Base-by-base conservation (phyloP, 2,797 vertebrate genomes). In the Galagoides demidoff region DNA sequence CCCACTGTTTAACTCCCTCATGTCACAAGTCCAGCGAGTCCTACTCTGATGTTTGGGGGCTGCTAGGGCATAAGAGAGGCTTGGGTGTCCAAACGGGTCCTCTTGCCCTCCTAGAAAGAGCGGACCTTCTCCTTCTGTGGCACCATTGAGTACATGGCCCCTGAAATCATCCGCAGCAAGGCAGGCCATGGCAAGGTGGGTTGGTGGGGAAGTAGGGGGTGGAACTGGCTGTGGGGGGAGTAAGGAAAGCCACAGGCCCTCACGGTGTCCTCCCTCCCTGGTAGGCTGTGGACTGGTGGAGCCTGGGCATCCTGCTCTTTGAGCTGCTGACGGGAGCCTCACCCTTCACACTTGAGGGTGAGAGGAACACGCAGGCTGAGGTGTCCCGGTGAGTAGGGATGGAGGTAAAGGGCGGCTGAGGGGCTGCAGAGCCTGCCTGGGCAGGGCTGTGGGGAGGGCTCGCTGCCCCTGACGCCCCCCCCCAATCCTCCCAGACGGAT, bases 131-230 rank as follows among this genome's bases (percentile, higher is more conserved):
- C 99, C 2, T 99, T 99, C 98, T 99, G 99, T 64, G 99, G 99
- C 91, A 99, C 99, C 68, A 99, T 99, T 0, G 99, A 99, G 97
- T 99, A 99, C 98, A 99, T 99, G 99, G 99, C 99, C n/a, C 99
- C 99, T 0, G 99, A 99, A 97, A 99, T 99, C 96, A 99, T 99
- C 96, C 98, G 99, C 92, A 99, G 99, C 90, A 99, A 99, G 97
- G 66, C 99, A 0, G 99, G 99, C 1, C 99, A 99, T 0, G 99
- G 99, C 97, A 99, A 99, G 99, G 99, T 99, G 95, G 98, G 96
- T 49, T 7, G 39, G 17, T 1, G 9, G 13, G 34, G 34, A 10
- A 34, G 1, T 1, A 3, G 23, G 49, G 57, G n/a, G 29, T 5
- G 25, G 68, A 0, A 17, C 27, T 1, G n/a, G 31, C 4, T 11